Percentiles rank a stretch among this genome's conserved stretches.
Conservation (phyloP, 2,113 vertebrate species). For the Dipodomys stephensi region DNA sequence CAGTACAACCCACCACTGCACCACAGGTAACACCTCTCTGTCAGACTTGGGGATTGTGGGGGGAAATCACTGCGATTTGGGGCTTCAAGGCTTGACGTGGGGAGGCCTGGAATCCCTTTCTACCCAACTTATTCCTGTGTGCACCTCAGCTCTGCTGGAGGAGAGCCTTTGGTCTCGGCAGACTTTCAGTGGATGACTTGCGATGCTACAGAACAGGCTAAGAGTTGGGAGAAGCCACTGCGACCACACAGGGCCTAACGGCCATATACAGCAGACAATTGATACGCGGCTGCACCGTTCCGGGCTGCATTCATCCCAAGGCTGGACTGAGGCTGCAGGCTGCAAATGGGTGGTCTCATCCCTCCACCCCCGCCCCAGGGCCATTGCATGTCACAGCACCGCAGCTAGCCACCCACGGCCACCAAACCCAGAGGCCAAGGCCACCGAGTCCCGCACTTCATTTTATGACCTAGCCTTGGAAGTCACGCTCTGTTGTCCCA, state of each 20-base stretch:
- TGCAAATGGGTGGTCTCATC: background rate
- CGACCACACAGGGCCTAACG: background rate
- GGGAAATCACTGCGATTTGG: background rate
- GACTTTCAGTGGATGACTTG: background rate
- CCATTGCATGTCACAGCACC: background rate
- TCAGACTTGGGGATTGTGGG: background rate
- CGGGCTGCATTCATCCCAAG: background rate
- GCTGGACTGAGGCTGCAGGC: background rate
- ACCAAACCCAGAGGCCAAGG: background rate
- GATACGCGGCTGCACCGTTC: background rate
- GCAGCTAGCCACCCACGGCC: background rate
- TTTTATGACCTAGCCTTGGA: background rate
- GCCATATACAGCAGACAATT: no score
- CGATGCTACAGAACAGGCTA: background rate
- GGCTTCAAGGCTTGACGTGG: background rate
- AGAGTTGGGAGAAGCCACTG: background rate
- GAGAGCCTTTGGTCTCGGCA: background rate
- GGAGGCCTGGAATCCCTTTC: background rate
- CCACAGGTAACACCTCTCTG: background rate
- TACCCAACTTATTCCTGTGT: background rate
- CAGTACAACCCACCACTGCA: fast-evolving
- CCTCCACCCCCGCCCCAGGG: no score
- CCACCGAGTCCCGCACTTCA: background rate
- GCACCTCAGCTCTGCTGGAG: background rate
- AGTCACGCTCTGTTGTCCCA: background rate